Evolutionary conservation across 2,797 vertebrate genomes (phyloP).

Genomic region (Cuniculus paca): DNA sequence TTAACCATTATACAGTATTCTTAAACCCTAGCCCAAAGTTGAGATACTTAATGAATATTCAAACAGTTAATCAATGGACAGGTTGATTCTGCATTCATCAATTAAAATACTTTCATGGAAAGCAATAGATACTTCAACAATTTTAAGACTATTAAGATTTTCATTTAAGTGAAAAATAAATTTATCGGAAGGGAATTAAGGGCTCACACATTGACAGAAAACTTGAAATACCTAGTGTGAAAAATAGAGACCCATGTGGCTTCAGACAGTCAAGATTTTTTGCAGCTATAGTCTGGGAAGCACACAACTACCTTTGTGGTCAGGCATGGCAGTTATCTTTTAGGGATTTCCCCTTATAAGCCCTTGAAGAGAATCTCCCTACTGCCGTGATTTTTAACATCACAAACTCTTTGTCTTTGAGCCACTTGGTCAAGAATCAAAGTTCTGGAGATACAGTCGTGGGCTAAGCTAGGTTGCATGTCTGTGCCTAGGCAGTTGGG

Average conservation of each 20-base stretch:
- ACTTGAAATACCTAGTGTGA: not conserved
- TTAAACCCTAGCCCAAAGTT: not conserved
- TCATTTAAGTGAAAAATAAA: not conserved
- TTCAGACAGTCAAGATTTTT: slow-evolving; percentile 13
- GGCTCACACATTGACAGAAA: not conserved
- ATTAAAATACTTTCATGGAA: slow-evolving; percentile 37
- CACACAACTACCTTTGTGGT: not conserved
- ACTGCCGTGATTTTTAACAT: slow-evolving; percentile 10
- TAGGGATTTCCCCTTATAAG: not conserved
- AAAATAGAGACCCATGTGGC: not conserved
- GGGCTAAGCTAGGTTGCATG: not conserved
- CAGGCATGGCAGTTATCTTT: not conserved
- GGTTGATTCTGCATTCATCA: slow-evolving; percentile 23
- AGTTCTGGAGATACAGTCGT: not conserved
- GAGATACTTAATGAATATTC: slow-evolving; percentile 18
- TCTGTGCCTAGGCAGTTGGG: not conserved
- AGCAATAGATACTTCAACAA: slow-evolving; percentile 13
- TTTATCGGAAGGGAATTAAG: not conserved
- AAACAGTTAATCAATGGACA: slow-evolving; percentile 1
- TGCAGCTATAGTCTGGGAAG: not conserved
- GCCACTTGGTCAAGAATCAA: slow-evolving; percentile 18
- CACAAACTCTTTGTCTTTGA: slow-evolving; percentile 42
- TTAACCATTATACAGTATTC: not conserved
- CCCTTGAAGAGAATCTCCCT: not conserved
- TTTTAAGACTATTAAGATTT: not conserved